These are phyloP conservation scores for cattle (Bos taurus) DNA, from an alignment of 2,113 vertebrate species.

Conservation along the genomic window ARS-UCD2.0 NC_037344.1:12254501-12255000, in stretches of 20 bases:
- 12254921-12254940: background rate
- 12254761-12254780: background rate
- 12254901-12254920: background rate
- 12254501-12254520: background rate
- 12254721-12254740: background rate
- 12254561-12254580: background rate
- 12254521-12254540: background rate
- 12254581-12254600: background rate
- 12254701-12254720: background rate
- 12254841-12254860: background rate
- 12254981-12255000: background rate
- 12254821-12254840: background rate
- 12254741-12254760: background rate
- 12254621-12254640: background rate
- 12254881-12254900: background rate
- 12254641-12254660: background rate
- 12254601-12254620: background rate
- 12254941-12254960: background rate
- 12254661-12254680: background rate
- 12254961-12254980: background rate
- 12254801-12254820: background rate
- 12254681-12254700: background rate
- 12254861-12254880: background rate
- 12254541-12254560: slow-evolving; percentile 13
- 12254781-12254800: background rate